Conservation (phyloP, 2,797 vertebrate species). For the Cuniculus paca region DNA sequence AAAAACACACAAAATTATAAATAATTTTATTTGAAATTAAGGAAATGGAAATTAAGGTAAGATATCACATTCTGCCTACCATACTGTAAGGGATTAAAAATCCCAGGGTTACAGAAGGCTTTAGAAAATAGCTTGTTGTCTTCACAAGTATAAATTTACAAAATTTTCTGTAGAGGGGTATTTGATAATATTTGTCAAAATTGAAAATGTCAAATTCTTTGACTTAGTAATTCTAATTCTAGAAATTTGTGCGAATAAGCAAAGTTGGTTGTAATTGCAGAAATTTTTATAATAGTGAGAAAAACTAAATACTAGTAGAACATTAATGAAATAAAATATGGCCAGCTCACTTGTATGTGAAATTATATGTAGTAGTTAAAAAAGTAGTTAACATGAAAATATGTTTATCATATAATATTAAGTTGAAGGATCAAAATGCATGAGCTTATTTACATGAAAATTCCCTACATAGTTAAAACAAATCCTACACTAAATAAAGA, state of each 20-base stretch:
- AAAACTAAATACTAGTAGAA: neutral
- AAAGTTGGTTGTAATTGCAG: conserved; percentile 2
- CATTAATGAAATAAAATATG: neutral
- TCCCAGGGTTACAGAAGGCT: neutral
- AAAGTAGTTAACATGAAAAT: neutral
- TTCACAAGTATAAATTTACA: neutral
- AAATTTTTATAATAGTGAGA: conserved; percentile 1
- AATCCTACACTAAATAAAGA: conserved; percentile 20
- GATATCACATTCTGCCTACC: neutral
- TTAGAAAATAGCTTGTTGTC: neutral
- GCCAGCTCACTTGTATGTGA: neutral
- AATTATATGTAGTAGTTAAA: neutral
- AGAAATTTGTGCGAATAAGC: conserved; percentile 29
- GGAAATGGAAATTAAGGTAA: conserved; percentile 14
- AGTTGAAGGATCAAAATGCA: neutral
- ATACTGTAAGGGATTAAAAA: neutral
- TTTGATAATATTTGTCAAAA: conserved; percentile 35
- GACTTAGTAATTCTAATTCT: neutral
- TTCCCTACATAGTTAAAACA: neutral
- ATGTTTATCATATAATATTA: neutral
- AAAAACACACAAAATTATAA: neutral
- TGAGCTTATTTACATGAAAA: neutral
- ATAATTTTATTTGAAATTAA: conserved; percentile 7
- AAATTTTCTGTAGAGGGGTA: neutral
- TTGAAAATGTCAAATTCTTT: conserved; percentile 21